phyloP scores from a whole-genome alignment of 2,888 invertebrate species.

The Aleiodes leptofemur region DNA sequence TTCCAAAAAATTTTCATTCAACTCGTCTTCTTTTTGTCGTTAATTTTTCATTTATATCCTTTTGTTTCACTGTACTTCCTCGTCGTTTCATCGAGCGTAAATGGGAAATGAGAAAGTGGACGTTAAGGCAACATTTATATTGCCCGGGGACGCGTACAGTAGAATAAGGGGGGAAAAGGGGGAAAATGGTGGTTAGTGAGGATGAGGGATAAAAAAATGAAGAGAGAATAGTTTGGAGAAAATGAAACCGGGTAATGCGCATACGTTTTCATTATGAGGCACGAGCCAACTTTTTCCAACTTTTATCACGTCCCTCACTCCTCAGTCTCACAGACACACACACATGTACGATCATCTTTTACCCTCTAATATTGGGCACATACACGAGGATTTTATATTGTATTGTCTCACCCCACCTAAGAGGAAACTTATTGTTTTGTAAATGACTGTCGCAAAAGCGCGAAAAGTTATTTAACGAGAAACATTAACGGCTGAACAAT shows the following conservation, averaged over 20 bases:
- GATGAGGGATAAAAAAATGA: conserved; percentile 24
- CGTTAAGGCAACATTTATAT: conserved; percentile 58
- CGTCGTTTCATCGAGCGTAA: conserved; percentile 53
- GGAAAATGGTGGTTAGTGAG: conserved; percentile 35
- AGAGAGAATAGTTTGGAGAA: conserved; percentile 45
- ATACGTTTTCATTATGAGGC: conserved; percentile 60
- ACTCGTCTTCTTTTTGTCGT: conserved; percentile 1
- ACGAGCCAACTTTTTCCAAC: conserved; percentile 58
- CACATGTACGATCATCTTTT: neutral
- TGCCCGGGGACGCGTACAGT: conserved; percentile 46
- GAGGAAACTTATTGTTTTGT: conserved; percentile 39
- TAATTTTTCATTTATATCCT: conserved; percentile 12
- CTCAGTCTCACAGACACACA: neutral
- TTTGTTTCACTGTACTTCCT: conserved; percentile 29
- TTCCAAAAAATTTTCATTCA: conserved; percentile 1
- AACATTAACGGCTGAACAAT: conserved; percentile 35
- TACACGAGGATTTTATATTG: neutral
- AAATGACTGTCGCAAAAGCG: conserved; percentile 26
- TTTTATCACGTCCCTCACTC: conserved; percentile 49
- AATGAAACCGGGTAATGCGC: conserved; percentile 58
- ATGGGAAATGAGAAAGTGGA: conserved; percentile 56
- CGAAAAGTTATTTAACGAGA: conserved; percentile 37
- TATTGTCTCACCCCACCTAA: neutral
- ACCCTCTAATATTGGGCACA: neutral
- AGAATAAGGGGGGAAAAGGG: conserved; percentile 13